Conservation (phyloP, 2,888 invertebrate species). For the Epicampocera succincta region DNA sequence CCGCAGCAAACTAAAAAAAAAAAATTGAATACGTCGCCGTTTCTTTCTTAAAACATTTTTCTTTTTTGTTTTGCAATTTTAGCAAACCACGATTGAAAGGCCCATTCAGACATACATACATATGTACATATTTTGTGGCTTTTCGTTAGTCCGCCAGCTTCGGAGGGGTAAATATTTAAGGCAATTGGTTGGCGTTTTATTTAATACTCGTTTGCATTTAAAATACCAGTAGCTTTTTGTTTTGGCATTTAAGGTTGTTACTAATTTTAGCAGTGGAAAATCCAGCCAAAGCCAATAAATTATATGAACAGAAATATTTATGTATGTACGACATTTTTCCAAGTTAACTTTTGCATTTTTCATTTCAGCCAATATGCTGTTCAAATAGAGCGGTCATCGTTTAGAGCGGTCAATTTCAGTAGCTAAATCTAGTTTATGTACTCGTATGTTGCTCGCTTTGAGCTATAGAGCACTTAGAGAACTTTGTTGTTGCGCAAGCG, state of each 20-base stretch:
- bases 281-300: slow-evolving; percentile 58
- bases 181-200: slow-evolving; percentile 25
- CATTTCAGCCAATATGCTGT: neutral
- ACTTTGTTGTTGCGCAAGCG: neutral
- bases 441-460: slow-evolving; percentile 30
- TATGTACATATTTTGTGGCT: slow-evolving; percentile 10
- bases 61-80: neutral
- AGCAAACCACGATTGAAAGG: slow-evolving; percentile 36
- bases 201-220: slow-evolving; percentile 25
- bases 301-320: slow-evolving; percentile 46
- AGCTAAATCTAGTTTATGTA: slow-evolving; percentile 50
- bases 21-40: slow-evolving; percentile 43
- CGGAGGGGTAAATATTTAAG: slow-evolving; percentile 7
- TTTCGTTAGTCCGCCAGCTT: slow-evolving; percentile 10
- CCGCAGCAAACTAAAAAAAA: neutral
- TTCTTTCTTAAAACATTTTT: slow-evolving; percentile 52
- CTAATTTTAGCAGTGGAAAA: slow-evolving; percentile 78
- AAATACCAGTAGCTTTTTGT: slow-evolving; percentile 79
- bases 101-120: slow-evolving; percentile 26
- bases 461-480: slow-evolving; percentile 64
- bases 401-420: slow-evolving; percentile 45
- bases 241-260: slow-evolving; percentile 78
- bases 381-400: slow-evolving; percentile 50
- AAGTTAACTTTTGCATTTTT: slow-evolving; percentile 6
- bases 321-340: slow-evolving; percentile 13